phyloP scores from a whole-genome alignment of 2,797 vertebrate genomes.

The Myotis daubentonii region DNA sequence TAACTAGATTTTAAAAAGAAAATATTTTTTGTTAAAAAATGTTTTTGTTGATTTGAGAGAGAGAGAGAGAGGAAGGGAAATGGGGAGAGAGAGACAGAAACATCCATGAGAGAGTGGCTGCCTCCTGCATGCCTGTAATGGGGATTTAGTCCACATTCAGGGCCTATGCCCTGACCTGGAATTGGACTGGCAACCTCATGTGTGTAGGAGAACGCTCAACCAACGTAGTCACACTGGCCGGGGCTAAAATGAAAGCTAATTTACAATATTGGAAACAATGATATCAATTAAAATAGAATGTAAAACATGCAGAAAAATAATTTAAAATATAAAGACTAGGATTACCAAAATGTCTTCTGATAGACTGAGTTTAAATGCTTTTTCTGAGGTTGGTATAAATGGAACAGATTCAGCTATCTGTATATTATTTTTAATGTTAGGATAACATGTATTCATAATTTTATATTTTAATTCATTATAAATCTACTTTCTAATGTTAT shows the following conservation, averaged over 20 bases:
- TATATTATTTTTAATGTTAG: neutral
- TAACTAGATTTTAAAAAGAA: neutral
- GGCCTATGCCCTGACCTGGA: neutral
- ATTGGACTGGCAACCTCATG: neutral
- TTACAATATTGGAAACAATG: neutral
- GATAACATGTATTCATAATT: neutral
- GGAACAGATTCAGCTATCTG: neutral
- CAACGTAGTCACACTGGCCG: neutral
- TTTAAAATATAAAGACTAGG: neutral
- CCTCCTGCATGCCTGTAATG: neutral
- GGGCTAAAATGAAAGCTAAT: neutral
- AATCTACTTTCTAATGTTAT: neutral
- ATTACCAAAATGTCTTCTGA: neutral
- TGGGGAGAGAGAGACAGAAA: neutral
- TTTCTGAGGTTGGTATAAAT: neutral
- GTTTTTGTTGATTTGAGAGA: neutral
- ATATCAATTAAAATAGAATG: neutral
- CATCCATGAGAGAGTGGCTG: neutral
- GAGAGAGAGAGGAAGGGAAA: neutral
- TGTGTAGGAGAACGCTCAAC: neutral
- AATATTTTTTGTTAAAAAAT: neutral
- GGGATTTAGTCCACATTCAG: neutral
- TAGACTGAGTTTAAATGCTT: neutral
- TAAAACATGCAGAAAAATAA: neutral
- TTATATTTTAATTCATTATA: neutral